Percentiles rank a stretch among this genome's conserved stretches.
These are phyloP conservation scores for Cuniculus paca DNA, from an alignment of 2,797 vertebrate species.

Conservation along the genomic window DNA sequence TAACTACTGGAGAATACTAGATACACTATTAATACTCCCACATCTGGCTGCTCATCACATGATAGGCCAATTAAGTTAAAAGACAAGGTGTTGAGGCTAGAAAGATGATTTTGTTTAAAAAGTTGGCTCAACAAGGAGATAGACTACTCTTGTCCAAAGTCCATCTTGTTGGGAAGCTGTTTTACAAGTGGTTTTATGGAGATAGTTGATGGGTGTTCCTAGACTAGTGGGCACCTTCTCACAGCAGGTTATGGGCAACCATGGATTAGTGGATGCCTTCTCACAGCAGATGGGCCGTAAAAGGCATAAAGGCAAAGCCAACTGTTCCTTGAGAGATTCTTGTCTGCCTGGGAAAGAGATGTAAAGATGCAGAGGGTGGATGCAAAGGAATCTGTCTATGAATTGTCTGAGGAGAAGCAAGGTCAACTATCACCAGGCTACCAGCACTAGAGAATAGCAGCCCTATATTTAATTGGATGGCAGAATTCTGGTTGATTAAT, in stretches of 20 bases:
- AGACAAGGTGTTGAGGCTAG: neutral
- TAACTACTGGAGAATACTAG: neutral
- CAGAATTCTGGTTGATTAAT: constrained; percentile 92
- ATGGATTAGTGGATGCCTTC: neutral
- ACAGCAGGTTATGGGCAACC: neutral
- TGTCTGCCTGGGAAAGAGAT: constrained; percentile 91
- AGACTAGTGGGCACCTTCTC: neutral
- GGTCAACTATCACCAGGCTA: constrained; percentile 94
- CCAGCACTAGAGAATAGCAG: constrained; percentile 92
- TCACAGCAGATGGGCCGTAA: neutral
- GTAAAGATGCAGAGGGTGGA: constrained; percentile 85
- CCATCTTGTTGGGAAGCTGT: neutral
- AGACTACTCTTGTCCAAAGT: neutral
- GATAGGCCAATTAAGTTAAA: neutral
- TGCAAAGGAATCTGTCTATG: constrained; percentile 90
- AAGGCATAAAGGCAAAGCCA: constrained; percentile 9
- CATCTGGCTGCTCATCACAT: neutral
- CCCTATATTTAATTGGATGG: constrained; percentile 93
- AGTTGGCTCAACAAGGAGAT: neutral
- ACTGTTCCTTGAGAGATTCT: constrained; percentile 88
- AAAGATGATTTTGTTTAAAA: neutral
- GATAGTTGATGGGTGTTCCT: neutral
- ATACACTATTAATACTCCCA: neutral
- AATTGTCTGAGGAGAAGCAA: constrained; percentile 89
- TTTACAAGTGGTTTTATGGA: neutral